phyloP scores from a whole-genome alignment of 1,140 invertebrate species.

The Aphelenchoides avenae region DNA sequence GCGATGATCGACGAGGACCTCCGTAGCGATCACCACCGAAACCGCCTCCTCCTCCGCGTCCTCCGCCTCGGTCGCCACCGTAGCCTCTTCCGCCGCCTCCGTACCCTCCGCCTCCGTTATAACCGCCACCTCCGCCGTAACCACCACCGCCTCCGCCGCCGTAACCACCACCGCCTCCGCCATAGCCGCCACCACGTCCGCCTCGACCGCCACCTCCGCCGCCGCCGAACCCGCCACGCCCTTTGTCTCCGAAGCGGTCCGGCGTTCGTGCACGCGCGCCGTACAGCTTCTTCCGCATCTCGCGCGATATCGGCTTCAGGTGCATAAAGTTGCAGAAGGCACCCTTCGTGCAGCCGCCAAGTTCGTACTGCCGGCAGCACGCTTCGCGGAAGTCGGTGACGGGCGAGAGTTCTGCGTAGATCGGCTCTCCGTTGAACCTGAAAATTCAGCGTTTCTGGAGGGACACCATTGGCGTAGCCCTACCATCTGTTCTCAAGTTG shows the following conservation, averaged over 20 bases:
- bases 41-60: no score
- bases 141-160: slow-evolving; percentile 8
- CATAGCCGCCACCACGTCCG: slow-evolving; percentile 7
- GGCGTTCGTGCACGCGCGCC: slow-evolving; percentile 45
- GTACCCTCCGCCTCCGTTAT: no score
- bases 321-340: slow-evolving; percentile 99
- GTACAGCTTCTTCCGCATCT: slow-evolving; percentile 49
- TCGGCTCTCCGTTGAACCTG: slow-evolving; percentile 86
- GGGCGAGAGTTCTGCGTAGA: slow-evolving; percentile 93
- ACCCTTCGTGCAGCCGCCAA: slow-evolving; percentile 93
- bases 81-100: no score
- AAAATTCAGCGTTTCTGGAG: background rate
- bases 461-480: slow-evolving; percentile 22
- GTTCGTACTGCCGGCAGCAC: slow-evolving; percentile 97
- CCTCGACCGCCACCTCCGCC: slow-evolving; percentile 14
- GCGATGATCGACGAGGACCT: no score
- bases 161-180: slow-evolving; percentile 15
- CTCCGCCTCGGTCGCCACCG: no score
- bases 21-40: no score
- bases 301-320: slow-evolving; percentile 78
- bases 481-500: slow-evolving; percentile 94
- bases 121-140: no score
- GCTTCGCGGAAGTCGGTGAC: slow-evolving; percentile 98
- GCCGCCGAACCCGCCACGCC: slow-evolving; percentile 14
- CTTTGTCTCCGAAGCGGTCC: slow-evolving; percentile 18